Evolutionary conservation across 2,113 vertebrate species (phyloP).

Genomic region (Glareola pratincola): DNA sequence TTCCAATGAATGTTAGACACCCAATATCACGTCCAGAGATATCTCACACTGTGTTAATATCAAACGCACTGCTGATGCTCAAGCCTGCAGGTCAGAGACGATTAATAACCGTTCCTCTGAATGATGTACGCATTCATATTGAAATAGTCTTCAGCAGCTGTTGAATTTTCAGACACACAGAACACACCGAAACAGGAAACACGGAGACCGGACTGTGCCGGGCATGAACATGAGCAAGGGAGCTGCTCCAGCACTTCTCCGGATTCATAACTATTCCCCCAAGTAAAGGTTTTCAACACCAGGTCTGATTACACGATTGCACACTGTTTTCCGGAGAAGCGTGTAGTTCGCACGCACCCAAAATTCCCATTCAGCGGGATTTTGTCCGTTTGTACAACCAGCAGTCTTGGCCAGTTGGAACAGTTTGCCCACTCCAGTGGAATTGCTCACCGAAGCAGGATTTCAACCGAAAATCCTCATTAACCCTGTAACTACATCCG

Average conservation of each 20-base stretch:
- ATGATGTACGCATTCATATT: not conserved
- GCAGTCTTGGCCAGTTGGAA: not conserved
- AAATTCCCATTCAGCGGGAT: not conserved
- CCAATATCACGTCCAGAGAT: not conserved
- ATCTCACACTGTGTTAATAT: rapidly evolving
- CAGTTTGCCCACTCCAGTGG: not conserved
- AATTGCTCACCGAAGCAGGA: not conserved
- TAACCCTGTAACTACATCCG: not conserved
- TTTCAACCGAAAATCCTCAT: not conserved
- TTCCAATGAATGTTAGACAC: not conserved
- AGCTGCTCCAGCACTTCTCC: not conserved
- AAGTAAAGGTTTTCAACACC: not conserved
- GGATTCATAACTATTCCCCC: too few relatives aligned
- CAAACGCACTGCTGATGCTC: not conserved
- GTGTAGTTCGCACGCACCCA: not conserved
- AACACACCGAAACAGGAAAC: rapidly evolving
- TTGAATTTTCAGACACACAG: not conserved
- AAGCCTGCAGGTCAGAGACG: not conserved
- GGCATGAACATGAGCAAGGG: rapidly evolving
- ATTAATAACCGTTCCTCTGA: not conserved
- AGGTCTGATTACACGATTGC: not conserved
- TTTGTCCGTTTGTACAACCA: not conserved
- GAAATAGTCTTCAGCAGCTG: not conserved
- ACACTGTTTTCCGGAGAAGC: not conserved
- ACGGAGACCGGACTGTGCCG: not conserved